Conservation (phyloP, 2,888 invertebrate species). For the Lochmaea capreae region DNA sequence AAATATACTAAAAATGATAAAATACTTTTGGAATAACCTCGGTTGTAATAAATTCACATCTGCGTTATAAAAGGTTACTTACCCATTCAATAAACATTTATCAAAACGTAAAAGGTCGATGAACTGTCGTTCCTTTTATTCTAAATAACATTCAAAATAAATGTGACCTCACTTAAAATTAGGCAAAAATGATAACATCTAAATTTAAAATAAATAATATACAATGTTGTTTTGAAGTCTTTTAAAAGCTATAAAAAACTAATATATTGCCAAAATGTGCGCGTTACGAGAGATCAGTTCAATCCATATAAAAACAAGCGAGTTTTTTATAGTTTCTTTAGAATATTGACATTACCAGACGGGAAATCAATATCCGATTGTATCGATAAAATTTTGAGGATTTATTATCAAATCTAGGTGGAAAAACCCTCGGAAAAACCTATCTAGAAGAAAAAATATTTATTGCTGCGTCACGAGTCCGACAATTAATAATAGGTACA, state of each 20-base stretch:
- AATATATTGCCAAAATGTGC: neutral
- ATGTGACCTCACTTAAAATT: slow-evolving; percentile 22
- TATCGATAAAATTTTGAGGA: too few relatives aligned
- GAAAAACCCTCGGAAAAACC: too few relatives aligned
- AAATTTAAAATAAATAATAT: slow-evolving; percentile 20
- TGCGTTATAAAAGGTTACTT: slow-evolving; percentile 8
- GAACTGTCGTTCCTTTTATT: slow-evolving; percentile 18
- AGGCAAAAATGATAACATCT: slow-evolving; percentile 24
- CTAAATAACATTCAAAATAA: slow-evolving; percentile 22
- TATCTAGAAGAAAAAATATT: too few relatives aligned
- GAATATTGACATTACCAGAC: neutral
- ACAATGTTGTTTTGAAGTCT: slow-evolving; percentile 12
- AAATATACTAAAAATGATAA: too few relatives aligned
- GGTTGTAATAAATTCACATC: neutral
- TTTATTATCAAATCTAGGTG: too few relatives aligned
- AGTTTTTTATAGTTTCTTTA: neutral
- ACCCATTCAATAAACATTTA: slow-evolving; percentile 6
- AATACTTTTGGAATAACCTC: too few relatives aligned
- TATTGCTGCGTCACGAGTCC: too few relatives aligned
- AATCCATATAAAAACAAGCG: neutral
- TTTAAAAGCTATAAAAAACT: neutral
- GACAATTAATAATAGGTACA: too few relatives aligned
- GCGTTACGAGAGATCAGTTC: neutral
- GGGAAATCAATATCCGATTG: neutral
- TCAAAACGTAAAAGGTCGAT: slow-evolving; percentile 16